Evolutionary conservation across 2,797 vertebrate genomes (phyloP), one percentile per base, ranked within the genome.

Genomic region (Nannoperca australis): DNA sequence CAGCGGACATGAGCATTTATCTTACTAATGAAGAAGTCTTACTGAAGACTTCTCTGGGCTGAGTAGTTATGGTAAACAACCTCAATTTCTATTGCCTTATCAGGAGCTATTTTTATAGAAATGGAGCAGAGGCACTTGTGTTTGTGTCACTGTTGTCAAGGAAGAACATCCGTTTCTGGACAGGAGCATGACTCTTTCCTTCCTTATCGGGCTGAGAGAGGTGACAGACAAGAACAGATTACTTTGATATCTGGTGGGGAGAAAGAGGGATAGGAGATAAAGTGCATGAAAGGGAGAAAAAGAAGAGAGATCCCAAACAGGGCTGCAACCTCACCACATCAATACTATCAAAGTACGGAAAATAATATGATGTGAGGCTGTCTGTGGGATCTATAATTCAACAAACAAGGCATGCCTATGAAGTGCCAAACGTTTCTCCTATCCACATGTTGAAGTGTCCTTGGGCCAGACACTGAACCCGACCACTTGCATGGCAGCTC

Each of bases 181-280:
- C 76, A 67, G 80, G 70, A 90, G 88, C 86, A 66, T 49, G 87
- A 76, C 84, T 87, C 82, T 81, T 78, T 49, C 58, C 40, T 32
- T 72, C 60, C 85, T 92, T 91, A 93, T 92, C 90, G 5, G 78
- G 63, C 60, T 22, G 38, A 80, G 73, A 87, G 76, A 84, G 85
- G 84, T 85, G 90, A 89, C 85, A 85, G 91, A 89, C 88, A 84
- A 81, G 78, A 84, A 88, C 70, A 86, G 91, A 93, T 91, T 77
- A 83, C 65, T 68, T 65, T 20, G 76, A 89, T 88, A 88, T 82
- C 51, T 45, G 36, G 59, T 36, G 32, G 62, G 38, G 56, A 32
- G 51, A 44, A 11, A 60, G 78, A 50, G 65, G 34, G 44, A 70
- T 65, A 68, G 56, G 36, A 73, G 78, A 78, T 76, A 78, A 82